Conservation (phyloP, 2,888 invertebrate genomes). For the Caradrina clavipalpis region DNA sequence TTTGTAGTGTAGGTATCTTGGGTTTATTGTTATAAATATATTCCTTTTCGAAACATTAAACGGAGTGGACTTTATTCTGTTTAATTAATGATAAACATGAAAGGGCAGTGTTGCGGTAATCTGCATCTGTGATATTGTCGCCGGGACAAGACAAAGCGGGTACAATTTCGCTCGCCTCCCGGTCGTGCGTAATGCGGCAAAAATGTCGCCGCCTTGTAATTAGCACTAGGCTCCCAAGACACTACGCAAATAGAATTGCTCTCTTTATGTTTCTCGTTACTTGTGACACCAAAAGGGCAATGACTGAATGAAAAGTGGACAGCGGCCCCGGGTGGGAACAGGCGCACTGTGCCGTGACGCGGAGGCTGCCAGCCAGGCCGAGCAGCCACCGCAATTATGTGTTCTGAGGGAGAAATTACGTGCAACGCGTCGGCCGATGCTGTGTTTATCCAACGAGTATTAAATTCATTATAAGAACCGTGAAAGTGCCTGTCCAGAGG, state of each 20-base stretch:
- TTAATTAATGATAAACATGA: slow-evolving; percentile 29
- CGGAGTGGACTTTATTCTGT: not conserved
- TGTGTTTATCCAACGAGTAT: slow-evolving; percentile 61
- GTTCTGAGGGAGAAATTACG: slow-evolving; percentile 45
- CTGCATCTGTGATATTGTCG: slow-evolving; percentile 51
- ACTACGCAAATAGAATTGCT: slow-evolving; percentile 78
- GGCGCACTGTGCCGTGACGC: slow-evolving; percentile 37
- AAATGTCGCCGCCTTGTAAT: slow-evolving; percentile 80
- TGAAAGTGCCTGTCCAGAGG: slow-evolving; percentile 67
- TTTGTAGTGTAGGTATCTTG: not conserved
- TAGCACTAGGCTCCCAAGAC: slow-evolving; percentile 77
- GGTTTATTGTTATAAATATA: not conserved
- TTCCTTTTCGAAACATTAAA: not conserved
- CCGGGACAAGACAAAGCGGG: slow-evolving; percentile 56
- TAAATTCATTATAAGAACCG: slow-evolving; percentile 46
- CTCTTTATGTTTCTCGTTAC: slow-evolving; percentile 73
- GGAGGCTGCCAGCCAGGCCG: slow-evolving; percentile 25
- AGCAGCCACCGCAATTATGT: slow-evolving; percentile 45
- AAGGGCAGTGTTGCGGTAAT: slow-evolving; percentile 29
- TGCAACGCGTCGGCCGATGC: slow-evolving; percentile 43
- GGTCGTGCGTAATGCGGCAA: slow-evolving; percentile 75
- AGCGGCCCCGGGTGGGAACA: slow-evolving; percentile 38
- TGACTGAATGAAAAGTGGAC: slow-evolving; percentile 67
- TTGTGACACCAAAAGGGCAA: slow-evolving; percentile 71
- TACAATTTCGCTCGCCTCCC: slow-evolving; percentile 55